Percentiles rank a stretch among this genome's conserved stretches.
Conservation (phyloP, 2,888 invertebrate genomes). For the Phyto melanocephala region DNA sequence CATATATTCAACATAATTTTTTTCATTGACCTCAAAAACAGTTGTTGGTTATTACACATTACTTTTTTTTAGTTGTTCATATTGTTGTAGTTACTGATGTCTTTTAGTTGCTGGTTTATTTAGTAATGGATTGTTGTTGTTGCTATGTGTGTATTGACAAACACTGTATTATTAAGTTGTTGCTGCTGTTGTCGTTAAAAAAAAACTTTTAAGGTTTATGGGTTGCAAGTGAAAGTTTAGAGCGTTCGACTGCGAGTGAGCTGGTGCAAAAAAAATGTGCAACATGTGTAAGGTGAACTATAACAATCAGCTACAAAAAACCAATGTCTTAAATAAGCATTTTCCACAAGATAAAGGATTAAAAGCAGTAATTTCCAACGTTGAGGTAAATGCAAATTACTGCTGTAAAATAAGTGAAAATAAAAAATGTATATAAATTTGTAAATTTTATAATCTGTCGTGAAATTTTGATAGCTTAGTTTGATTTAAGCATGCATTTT, state of each 20-base stretch:
- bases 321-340: neutral
- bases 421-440: no score
- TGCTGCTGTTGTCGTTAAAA: neutral
- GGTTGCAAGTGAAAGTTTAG: conserved; percentile 65
- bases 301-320: conserved; percentile 10
- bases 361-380: no score
- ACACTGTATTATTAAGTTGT: conserved; percentile 9
- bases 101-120: neutral
- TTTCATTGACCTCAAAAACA: conserved; percentile 59
- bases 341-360: neutral
- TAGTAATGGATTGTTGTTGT: conserved; percentile 11
- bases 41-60: conserved; percentile 60
- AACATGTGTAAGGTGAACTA: conserved; percentile 58
- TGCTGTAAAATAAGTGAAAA: no score
- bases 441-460: no score
- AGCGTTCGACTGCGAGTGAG: neutral
- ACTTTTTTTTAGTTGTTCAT: neutral
- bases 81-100: conserved; percentile 11
- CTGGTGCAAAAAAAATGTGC: conserved; percentile 49
- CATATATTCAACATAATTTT: neutral
- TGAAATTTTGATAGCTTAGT: no score
- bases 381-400: no score
- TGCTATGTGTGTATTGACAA: conserved; percentile 23
- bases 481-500: no score
- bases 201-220: conserved; percentile 60